phyloP scores from a whole-genome alignment of 1,140 invertebrate genomes.

The Ephestia elutella region DNA sequence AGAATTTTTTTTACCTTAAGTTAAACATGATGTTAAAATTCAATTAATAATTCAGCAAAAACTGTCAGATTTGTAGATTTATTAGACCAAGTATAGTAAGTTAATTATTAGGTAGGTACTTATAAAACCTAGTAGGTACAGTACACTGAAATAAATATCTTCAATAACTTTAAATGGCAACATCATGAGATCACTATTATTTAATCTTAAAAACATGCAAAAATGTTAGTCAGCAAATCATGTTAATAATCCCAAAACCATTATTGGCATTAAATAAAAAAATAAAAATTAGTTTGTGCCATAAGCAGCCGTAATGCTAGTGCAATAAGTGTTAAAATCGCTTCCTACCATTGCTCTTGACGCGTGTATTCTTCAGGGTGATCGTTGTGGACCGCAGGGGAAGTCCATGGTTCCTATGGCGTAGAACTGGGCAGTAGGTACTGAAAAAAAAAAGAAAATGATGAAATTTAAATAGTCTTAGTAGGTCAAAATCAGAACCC shows the following conservation, averaged over 20 bases:
- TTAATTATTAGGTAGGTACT: too few relatives aligned
- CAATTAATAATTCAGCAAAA: too few relatives aligned
- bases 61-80: too few relatives aligned
- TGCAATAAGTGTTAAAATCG: constrained; percentile 29
- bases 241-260: neutral
- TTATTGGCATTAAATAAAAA: constrained; percentile 1
- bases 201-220: too few relatives aligned
- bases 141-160: too few relatives aligned
- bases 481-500: neutral
- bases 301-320: neutral
- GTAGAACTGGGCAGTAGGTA: constrained; percentile 56
- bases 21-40: too few relatives aligned
- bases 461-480: neutral
- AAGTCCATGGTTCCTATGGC: constrained; percentile 48
- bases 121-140: too few relatives aligned
- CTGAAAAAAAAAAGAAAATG: constrained; percentile 34
- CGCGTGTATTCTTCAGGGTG: constrained; percentile 53
- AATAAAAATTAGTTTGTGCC: constrained; percentile 1
- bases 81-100: too few relatives aligned
- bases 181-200: too few relatives aligned
- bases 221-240: too few relatives aligned
- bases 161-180: too few relatives aligned
- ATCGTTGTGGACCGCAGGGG: constrained; percentile 58
- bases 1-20: too few relatives aligned
- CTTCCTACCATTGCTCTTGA: constrained; percentile 59